Conservation (phyloP, 2,888 invertebrate species). For the Hypomecis punctinalis region DNA sequence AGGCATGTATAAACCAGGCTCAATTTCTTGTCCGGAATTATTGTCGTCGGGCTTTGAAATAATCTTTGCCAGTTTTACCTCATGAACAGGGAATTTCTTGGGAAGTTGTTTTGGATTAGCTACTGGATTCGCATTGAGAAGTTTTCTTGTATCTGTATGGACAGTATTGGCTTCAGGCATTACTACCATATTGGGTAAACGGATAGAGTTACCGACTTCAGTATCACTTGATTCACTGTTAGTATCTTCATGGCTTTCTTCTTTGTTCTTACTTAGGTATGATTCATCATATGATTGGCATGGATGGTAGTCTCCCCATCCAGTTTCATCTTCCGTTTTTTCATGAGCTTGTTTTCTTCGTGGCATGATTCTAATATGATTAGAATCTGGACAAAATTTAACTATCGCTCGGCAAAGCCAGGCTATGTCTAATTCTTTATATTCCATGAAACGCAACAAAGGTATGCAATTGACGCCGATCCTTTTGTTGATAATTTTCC, state of each 20-base stretch:
- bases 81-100: conserved; percentile 47
- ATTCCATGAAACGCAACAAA: conserved; percentile 68
- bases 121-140: conserved; percentile 64
- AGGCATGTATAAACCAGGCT: conserved; percentile 52
- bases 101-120: conserved; percentile 74
- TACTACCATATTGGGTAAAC: neutral
- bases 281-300: neutral
- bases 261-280: neutral
- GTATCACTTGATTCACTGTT: conserved; percentile 1
- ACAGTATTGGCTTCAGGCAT: conserved; percentile 5
- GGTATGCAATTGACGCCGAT: conserved; percentile 64
- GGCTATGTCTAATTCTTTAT: conserved; percentile 64
- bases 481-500: conserved; percentile 66
- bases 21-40: conserved; percentile 11
- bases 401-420: conserved; percentile 57
- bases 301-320: conserved; percentile 36
- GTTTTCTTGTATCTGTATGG: conserved; percentile 41
- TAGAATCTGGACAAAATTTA: conserved; percentile 44
- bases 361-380: conserved; percentile 62
- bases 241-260: neutral
- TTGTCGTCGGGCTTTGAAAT: conserved; percentile 18
- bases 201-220: neutral
- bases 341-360: conserved; percentile 47
- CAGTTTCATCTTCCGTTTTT: conserved; percentile 49
- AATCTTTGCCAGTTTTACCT: conserved; percentile 16